Percentiles rank a stretch among this genome's conserved stretches.
These are phyloP conservation scores for Podocnemis expansa DNA, from an alignment of 2,113 vertebrate genomes.

Conservation along the genomic window DNA sequence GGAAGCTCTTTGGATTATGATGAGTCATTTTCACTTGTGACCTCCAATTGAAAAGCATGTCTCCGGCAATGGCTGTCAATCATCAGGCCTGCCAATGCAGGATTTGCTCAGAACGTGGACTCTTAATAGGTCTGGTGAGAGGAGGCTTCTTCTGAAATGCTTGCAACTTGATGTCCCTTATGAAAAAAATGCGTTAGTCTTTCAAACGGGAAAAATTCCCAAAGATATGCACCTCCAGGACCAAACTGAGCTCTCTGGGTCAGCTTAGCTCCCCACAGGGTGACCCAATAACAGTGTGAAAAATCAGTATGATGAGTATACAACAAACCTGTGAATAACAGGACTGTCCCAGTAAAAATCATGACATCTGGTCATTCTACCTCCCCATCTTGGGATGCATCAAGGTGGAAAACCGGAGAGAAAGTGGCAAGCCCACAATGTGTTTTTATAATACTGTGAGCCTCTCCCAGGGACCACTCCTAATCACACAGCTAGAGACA, in stretches of 20 bases:
- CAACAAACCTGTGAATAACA: too few species aligned
- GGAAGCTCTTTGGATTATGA: background rate
- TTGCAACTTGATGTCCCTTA: background rate
- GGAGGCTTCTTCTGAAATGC: background rate
- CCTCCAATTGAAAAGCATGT: slow-evolving; percentile 1
- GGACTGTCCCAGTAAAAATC: background rate
- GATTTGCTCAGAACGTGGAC: background rate
- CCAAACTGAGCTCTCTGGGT: background rate
- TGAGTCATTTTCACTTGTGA: slow-evolving; percentile 1
- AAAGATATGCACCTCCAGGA: background rate
- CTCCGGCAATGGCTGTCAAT: background rate
- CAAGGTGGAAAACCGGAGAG: background rate
- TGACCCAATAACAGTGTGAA: too few species aligned
- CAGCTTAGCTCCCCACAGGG: background rate
- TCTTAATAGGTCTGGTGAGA: background rate
- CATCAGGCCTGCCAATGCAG: background rate
- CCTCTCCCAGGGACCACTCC: background rate
- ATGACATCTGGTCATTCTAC: background rate
- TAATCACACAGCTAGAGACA: background rate
- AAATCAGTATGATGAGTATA: too few species aligned
- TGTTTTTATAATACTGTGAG: background rate
- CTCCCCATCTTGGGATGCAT: background rate
- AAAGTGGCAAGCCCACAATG: background rate
- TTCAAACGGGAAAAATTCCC: background rate
- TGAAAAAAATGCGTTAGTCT: background rate